Conservation (phyloP, 2,888 invertebrate species). For the Sarcophaga caerulescens region DNA sequence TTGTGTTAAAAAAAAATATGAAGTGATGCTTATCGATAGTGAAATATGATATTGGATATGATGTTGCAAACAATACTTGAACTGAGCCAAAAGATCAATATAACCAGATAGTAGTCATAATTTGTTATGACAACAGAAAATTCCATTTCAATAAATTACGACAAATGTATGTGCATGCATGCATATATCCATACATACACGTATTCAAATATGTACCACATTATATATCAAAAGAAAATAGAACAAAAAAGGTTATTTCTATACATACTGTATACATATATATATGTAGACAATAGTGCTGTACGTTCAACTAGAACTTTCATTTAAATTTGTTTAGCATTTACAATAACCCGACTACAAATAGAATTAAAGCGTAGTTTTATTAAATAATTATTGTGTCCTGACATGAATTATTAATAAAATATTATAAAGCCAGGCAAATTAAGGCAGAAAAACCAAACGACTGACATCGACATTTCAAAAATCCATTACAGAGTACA, state of each 20-base stretch:
- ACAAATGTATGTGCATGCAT: constrained; percentile 24
- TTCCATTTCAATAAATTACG: constrained; percentile 67
- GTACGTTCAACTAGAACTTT: not conserved
- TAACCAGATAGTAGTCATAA: constrained; percentile 66
- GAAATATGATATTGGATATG: constrained; percentile 76
- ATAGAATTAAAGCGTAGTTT: not conserved
- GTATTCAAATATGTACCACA: not conserved
- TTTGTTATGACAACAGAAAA: constrained; percentile 68
- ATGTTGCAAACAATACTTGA: constrained; percentile 67
- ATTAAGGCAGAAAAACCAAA: too few relatives aligned
- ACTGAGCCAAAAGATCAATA: constrained; percentile 67
- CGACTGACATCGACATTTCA: too few relatives aligned
- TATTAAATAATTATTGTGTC: not conserved
- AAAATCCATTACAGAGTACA: too few relatives aligned
- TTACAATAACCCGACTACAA: constrained; percentile 7
- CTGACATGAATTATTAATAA: too few relatives aligned
- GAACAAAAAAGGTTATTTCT: not conserved
- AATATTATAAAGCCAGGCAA: too few relatives aligned
- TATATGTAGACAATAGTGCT: too few relatives aligned
- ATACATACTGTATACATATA: not conserved
- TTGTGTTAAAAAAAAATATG: constrained; percentile 73
- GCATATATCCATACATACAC: not conserved
- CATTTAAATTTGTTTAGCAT: constrained; percentile 43
- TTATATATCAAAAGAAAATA: not conserved
- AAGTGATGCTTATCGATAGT: constrained; percentile 79